Percentiles rank a stretch among this genome's conserved stretches.
phyloP scores from a whole-genome alignment of 2,888 invertebrate species.

The Mythimna ferrago region DNA sequence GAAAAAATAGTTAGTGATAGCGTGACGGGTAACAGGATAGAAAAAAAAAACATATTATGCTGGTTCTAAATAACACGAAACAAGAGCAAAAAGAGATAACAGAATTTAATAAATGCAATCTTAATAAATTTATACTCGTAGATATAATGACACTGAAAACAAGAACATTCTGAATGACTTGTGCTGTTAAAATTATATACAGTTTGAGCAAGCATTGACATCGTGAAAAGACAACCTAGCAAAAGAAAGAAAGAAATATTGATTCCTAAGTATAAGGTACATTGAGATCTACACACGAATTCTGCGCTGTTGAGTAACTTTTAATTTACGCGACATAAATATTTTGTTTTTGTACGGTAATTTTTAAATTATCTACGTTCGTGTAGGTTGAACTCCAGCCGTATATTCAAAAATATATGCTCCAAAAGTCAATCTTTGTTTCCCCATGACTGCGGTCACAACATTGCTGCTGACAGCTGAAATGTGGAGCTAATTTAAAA shows the following conservation, averaged over 20 bases:
- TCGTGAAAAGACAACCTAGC: too few relatives aligned
- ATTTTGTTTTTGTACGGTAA: not conserved
- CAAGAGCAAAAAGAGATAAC: too few relatives aligned
- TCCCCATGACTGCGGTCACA: conserved; percentile 4
- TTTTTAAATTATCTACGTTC: not conserved
- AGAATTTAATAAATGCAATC: not conserved
- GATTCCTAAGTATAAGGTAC: too few relatives aligned
- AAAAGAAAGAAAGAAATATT: too few relatives aligned
- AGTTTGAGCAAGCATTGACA: not conserved
- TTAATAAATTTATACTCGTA: not conserved
- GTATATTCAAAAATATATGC: not conserved
- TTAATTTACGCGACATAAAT: not conserved
- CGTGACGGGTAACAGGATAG: too few relatives aligned
- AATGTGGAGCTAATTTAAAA: conserved; percentile 38
- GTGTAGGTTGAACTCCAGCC: not conserved
- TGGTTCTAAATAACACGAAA: too few relatives aligned
- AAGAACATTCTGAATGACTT: conserved; percentile 3
- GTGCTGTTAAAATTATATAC: not conserved
- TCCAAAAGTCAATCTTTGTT: conserved; percentile 2
- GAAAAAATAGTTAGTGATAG: too few relatives aligned
- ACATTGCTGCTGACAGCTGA: conserved; percentile 34
- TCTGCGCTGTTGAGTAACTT: not conserved
- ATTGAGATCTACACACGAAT: not conserved
- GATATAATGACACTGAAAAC: not conserved
- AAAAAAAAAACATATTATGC: too few relatives aligned